Conservation (phyloP, 2,888 invertebrate species). For the Aspidapion aeneum region DNA sequence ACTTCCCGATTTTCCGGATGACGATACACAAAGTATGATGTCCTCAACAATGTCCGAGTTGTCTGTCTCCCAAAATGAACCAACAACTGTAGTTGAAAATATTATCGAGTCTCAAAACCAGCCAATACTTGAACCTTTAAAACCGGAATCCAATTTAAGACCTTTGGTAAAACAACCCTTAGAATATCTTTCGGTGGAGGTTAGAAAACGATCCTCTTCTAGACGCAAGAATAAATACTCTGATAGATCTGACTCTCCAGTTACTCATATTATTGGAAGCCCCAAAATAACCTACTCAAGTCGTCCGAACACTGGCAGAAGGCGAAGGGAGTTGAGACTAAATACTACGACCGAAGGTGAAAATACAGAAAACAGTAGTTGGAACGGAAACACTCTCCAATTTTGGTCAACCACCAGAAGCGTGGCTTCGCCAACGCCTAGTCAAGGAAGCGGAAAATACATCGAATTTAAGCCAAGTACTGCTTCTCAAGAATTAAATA, state of each 20-base stretch:
- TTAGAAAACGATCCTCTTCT: conserved; percentile 63
- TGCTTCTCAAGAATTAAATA: conserved; percentile 80
- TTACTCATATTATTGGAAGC: conserved; percentile 57
- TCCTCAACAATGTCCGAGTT: conserved; percentile 73
- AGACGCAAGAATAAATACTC: conserved; percentile 57
- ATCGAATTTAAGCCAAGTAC: conserved; percentile 62
- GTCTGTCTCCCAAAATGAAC: conserved; percentile 66
- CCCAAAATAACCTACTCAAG: conserved; percentile 61
- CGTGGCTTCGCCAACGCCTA: conserved; percentile 56
- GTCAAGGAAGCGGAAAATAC: conserved; percentile 49
- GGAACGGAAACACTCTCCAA: conserved; percentile 70
- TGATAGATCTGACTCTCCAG: conserved; percentile 66
- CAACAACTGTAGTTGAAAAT: conserved; percentile 57
- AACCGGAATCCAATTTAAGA: conserved; percentile 51
- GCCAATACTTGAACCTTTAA: conserved; percentile 40
- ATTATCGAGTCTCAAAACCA: conserved; percentile 47
- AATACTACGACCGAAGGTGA: conserved; percentile 4
- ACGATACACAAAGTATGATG: conserved; percentile 70
- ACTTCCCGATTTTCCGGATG: conserved; percentile 54
- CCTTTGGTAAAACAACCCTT: conserved; percentile 70
- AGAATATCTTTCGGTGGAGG: conserved; percentile 67
- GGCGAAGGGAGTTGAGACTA: conserved; percentile 45
- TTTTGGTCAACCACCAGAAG: conserved; percentile 56
- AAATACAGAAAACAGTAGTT: conserved; percentile 37
- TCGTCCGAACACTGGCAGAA: conserved; percentile 47